Evolutionary conservation across 2,888 invertebrate species (phyloP).

Genomic region (Tetranychus truncatus): DNA sequence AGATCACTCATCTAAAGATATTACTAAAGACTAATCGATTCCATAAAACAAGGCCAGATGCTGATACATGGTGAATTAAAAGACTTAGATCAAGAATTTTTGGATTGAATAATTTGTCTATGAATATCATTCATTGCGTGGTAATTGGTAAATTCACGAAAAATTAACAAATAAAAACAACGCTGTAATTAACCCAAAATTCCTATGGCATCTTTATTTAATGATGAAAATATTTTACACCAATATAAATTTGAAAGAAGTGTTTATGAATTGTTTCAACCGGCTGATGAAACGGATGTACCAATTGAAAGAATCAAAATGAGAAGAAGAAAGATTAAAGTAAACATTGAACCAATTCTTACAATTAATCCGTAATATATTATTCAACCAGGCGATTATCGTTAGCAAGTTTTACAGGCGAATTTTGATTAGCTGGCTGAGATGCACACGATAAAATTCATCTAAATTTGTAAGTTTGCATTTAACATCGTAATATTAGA

Average conservation of each 20-base stretch:
- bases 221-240: not conserved
- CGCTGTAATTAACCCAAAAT: not conserved
- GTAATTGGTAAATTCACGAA: too few species aligned
- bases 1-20: too few species aligned
- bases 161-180: too few species aligned
- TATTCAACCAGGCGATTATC: not conserved
- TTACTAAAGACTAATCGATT: too few species aligned
- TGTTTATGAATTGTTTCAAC: not conserved
- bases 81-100: too few species aligned
- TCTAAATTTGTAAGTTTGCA: too few species aligned
- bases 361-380: too few species aligned
- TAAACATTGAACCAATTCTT: not conserved
- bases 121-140: too few species aligned
- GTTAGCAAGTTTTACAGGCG: not conserved
- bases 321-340: not conserved
- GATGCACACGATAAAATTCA: not conserved
- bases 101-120: too few species aligned
- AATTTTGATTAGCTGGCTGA: not conserved
- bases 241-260: not conserved
- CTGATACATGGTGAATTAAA: too few species aligned
- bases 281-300: not conserved
- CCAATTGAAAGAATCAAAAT: not conserved
- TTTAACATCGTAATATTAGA: too few species aligned
- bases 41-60: too few species aligned
- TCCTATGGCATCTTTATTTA: not conserved